Conservation (phyloP, 2,113 vertebrate genomes). For the Tupaia chinensis region DNA sequence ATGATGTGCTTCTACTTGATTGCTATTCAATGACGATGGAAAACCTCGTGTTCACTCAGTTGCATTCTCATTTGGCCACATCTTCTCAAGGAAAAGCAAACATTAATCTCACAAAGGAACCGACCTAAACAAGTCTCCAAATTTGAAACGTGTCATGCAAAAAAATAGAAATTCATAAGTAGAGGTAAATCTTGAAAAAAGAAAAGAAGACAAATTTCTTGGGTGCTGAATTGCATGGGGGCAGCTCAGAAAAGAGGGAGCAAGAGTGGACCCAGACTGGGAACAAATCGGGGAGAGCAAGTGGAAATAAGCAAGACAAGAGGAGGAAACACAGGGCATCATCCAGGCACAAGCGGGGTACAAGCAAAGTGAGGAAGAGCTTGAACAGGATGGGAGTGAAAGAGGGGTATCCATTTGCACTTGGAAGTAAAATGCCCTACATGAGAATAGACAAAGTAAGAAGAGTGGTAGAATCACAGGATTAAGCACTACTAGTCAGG, state of each 20-base stretch:
- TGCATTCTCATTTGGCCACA: neutral
- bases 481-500: neutral
- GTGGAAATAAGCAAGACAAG: neutral
- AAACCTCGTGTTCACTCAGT: neutral
- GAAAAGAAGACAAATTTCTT: neutral
- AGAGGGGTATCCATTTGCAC: neutral
- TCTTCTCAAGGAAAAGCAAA: neutral
- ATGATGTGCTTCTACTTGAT: neutral
- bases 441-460: neutral
- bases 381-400: neutral
- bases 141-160: neutral
- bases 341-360: too few relatives aligned
- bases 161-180: conserved; percentile 17
- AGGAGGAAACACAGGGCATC: neutral
- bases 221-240: neutral
- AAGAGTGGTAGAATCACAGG: neutral
- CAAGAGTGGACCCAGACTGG: neutral
- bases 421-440: neutral
- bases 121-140: neutral
- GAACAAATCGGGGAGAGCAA: neutral
- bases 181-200: neutral
- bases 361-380: neutral
- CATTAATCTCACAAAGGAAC: neutral
- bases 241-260: neutral
- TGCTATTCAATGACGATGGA: neutral